Percentiles rank a stretch among this genome's conserved stretches.
Evolutionary conservation across 2,888 invertebrate genomes (phyloP).

Genomic region (Dexiosoma caninum): DNA sequence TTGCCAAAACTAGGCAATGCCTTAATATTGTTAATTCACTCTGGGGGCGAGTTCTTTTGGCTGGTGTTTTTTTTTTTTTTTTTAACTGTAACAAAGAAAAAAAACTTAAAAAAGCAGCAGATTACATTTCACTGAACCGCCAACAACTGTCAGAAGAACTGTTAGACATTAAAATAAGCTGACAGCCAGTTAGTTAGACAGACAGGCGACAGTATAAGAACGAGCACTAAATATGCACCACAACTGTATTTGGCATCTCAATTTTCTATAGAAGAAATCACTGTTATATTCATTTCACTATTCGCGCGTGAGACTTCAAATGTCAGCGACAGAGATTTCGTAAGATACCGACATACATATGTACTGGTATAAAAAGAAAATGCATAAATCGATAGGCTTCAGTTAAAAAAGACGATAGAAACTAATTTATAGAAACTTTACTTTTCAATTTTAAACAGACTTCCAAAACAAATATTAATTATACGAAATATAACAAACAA

Average conservation of each 20-base stretch:
- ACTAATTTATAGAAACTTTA: too few relatives aligned
- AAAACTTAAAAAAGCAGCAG: too few relatives aligned
- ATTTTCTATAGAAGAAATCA: constrained; percentile 4
- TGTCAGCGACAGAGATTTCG: constrained; percentile 24
- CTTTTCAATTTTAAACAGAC: too few relatives aligned
- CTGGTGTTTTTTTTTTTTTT: constrained; percentile 30
- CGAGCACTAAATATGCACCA: too few relatives aligned
- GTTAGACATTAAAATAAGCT: constrained; percentile 11
- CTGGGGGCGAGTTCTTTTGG: constrained; percentile 41
- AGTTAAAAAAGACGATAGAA: too few relatives aligned
- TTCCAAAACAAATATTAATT: too few relatives aligned
- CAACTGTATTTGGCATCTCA: constrained; percentile 51
- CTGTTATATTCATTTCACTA: not conserved
- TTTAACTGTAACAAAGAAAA: constrained; percentile 2
- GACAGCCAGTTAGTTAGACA: constrained; percentile 35
- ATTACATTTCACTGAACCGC: constrained; percentile 42
- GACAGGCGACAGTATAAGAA: constrained; percentile 18
- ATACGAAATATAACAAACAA: too few relatives aligned
- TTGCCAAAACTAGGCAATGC: constrained; percentile 52
- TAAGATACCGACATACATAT: too few relatives aligned
- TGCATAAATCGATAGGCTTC: too few relatives aligned
- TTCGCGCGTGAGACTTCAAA: constrained; percentile 5
- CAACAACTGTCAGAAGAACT: constrained; percentile 25
- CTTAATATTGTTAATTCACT: constrained; percentile 54
- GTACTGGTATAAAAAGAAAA: too few relatives aligned